These are phyloP conservation scores for Ceyx cyanopectus DNA, from an alignment of 2,113 vertebrate species.

Conservation along the genomic window DNA sequence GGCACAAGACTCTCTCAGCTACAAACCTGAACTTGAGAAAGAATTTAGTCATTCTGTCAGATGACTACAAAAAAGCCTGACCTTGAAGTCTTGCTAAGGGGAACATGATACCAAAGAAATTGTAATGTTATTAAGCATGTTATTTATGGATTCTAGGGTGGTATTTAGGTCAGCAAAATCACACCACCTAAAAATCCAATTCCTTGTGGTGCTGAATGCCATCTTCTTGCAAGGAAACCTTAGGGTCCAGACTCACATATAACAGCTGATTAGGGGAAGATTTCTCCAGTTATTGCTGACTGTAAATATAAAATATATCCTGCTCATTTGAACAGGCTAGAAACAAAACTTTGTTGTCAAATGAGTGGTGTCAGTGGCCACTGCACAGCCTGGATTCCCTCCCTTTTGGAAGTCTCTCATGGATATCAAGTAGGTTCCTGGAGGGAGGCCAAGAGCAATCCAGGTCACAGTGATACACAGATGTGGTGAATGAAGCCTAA, in stretches of 20 bases:
- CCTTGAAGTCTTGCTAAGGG: slow-evolving; percentile 66
- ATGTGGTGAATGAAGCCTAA: not conserved
- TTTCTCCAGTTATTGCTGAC: not conserved
- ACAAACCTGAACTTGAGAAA: slow-evolving; percentile 75
- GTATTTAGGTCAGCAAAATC: not conserved
- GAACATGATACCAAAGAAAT: slow-evolving; percentile 72
- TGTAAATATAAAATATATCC: not conserved
- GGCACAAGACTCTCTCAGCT: slow-evolving; percentile 69
- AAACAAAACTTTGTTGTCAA: not conserved
- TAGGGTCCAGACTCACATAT: not conserved
- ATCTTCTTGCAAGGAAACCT: not conserved
- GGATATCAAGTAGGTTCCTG: slow-evolving; percentile 26
- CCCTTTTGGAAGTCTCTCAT: not conserved
- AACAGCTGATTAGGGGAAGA: not conserved
- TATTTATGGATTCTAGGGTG: not conserved
- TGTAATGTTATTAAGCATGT: slow-evolving; percentile 28
- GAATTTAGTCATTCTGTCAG: slow-evolving; percentile 64
- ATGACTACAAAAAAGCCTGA: slow-evolving; percentile 67
- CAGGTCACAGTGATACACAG: not conserved
- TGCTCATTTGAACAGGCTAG: not conserved
- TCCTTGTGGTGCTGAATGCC: not conserved
- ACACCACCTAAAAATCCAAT: not conserved
- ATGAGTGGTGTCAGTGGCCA: not conserved
- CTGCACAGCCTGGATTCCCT: not conserved
- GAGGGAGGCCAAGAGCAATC: not conserved